phyloP scores from a whole-genome alignment of 2,113 vertebrate genomes.

The Taxidea taxus region DNA sequence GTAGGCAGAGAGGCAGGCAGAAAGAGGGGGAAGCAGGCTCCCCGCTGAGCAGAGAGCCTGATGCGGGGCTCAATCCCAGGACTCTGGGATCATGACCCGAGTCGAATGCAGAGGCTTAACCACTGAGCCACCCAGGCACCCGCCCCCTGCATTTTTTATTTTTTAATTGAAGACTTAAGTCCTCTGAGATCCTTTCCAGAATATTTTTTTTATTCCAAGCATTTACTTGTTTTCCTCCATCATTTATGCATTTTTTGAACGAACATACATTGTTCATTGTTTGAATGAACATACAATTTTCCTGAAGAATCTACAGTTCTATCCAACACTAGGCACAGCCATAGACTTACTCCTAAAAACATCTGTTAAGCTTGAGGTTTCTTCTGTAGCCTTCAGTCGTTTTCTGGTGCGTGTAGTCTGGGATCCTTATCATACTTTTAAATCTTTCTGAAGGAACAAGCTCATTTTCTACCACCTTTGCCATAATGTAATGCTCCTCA shows the following conservation, averaged over 20 bases:
- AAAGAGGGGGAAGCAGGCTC: too few species aligned
- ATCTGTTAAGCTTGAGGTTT: too few species aligned
- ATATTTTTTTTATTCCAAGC: neutral
- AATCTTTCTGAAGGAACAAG: neutral
- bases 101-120: too few species aligned
- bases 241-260: neutral
- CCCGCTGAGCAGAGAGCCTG: too few species aligned
- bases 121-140: too few species aligned
- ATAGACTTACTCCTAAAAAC: too few species aligned
- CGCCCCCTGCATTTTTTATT: neutral
- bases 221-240: neutral
- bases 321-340: too few species aligned
- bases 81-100: too few species aligned
- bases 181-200: neutral
- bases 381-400: neutral
- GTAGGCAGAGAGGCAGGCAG: too few species aligned
- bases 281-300: too few species aligned
- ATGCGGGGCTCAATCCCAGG: too few species aligned
- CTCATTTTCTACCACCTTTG: neutral
- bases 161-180: neutral
- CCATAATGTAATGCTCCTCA: neutral
- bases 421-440: neutral
- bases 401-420: neutral
- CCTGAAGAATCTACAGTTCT: too few species aligned
- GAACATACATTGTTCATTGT: neutral